Conservation (phyloP, 2,797 vertebrate genomes). For the Poecilia wingei region DNA sequence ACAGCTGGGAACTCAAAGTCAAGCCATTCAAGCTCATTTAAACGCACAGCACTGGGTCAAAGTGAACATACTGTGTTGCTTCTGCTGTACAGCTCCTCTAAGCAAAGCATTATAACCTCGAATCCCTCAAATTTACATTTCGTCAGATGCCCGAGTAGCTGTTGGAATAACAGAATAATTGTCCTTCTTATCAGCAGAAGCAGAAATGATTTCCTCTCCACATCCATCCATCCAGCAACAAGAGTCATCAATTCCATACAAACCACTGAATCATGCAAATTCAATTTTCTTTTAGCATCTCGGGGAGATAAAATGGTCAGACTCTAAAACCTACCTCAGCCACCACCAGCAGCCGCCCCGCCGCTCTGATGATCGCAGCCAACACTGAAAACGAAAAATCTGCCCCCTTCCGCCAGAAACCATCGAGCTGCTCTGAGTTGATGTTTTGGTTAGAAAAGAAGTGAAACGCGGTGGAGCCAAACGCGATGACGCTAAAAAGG, state of each 20-base stretch:
- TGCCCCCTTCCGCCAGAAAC: background rate
- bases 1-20: constrained; percentile 36
- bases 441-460: background rate
- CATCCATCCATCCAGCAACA: background rate
- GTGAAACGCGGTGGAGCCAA: no score
- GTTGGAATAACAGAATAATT: background rate
- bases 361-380: constrained; percentile 8
- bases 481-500: background rate
- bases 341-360: no score
- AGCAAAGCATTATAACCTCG: background rate
- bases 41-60: no score
- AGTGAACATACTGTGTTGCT: background rate
- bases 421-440: background rate
- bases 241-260: background rate
- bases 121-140: background rate
- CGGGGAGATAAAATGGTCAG: background rate
- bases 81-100: background rate
- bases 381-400: background rate
- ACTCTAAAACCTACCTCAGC: background rate
- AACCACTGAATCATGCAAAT: background rate
- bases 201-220: background rate
- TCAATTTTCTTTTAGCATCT: background rate
- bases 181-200: background rate
- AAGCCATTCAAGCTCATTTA: background rate
- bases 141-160: background rate